A percentile compares a stretch with the other conserved stretches of the same genome.
Conservation (phyloP, 2,797 vertebrate genomes). For the Discoglossus pictus region DNA sequence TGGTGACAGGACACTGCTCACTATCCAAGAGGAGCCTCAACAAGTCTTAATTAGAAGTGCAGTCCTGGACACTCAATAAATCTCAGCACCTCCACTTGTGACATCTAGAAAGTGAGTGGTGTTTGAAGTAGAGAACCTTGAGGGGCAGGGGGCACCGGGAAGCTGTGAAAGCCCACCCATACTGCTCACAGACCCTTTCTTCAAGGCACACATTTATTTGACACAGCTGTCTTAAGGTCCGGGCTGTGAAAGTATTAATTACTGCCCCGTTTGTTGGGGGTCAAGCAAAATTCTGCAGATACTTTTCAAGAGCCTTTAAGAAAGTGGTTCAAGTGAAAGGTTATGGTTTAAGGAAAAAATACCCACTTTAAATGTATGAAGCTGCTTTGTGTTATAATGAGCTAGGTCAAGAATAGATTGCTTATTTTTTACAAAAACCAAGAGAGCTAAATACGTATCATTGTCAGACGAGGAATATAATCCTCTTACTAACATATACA, state of each 20-base stretch:
- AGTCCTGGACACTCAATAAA: constrained; percentile 30
- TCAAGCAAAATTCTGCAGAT: constrained; percentile 25
- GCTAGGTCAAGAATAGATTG: constrained; percentile 8
- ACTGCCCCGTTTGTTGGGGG: constrained; percentile 11
- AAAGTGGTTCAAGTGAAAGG: constrained; percentile 14
- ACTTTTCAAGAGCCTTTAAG: constrained; percentile 11
- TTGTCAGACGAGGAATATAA: too few relatives aligned
- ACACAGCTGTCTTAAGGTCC: constrained; percentile 27
- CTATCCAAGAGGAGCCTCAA: constrained; percentile 2
- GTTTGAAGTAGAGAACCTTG: constrained; percentile 14
- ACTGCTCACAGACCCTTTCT: constrained; percentile 16
- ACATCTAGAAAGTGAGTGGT: constrained; percentile 30
- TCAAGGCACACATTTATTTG: constrained; percentile 32
- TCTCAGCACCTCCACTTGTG: constrained; percentile 24
- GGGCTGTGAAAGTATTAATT: constrained; percentile 43
- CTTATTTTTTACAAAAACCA: constrained; percentile 15
- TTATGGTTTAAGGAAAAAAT: too few relatives aligned
- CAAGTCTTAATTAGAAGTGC: constrained; percentile 34
- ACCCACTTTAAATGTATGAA: too few relatives aligned
- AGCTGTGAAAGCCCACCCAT: constrained; percentile 34
- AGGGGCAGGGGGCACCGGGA: constrained; percentile 30
- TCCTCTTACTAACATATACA: too few relatives aligned
- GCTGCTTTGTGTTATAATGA: too few relatives aligned
- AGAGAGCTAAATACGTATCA: constrained; percentile 10
- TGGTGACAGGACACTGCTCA: constrained; percentile 12